Base-by-base conservation (phyloP, 2,797 vertebrate genomes). In the Otolemur crassicaudatus region DNA sequence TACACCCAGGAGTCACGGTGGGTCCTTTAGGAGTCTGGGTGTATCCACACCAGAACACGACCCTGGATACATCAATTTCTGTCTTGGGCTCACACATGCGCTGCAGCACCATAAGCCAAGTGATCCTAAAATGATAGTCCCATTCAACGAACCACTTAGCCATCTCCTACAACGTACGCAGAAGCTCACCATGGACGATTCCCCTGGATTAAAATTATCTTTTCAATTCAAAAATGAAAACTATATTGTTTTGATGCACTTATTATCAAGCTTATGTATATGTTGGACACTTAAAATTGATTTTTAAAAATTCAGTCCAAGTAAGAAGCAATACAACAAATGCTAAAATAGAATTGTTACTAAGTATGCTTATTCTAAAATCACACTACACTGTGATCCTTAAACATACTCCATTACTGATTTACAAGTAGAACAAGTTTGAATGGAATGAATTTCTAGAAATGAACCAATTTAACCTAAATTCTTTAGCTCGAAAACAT, bases 291-390 rank as follows among this genome's bases (percentile, higher is more conserved):
- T 85, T 84, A 69, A 65, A 84, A 81, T 29, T 46, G 34, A 80
- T 46, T 90, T 96, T 79, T 75, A 7, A 85, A 96, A 92, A 49
- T 53, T 37, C 53, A 86, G 7, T 70, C 58, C 13, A 49, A n/a
- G 65, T 84, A 90, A 94, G 73, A 89, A 90, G 91, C 65, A 94
- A 72, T 72, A 67, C 22, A 37, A 85, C 37, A 83, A 80, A 85
- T 37, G 43, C 46, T 77, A 73, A 82, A 80, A 79, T 40, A 43
- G 20, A 90, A 90, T 69, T 16, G 3, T 63, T 49, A 53, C 29
- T 79, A 43, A 86, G 70, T 63, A 43, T 7, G 37, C 58, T 75
- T 72, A 60, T 81, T 83, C 40, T 13, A 43, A 83, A 79, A 77
- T 17, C 69, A 70, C 14, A 37, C 46, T 43, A 85, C 0, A 1